Percentiles rank a stretch among this genome's conserved stretches.
These are phyloP conservation scores for Phasia obesa DNA, from an alignment of 2,888 invertebrate genomes.

Conservation along the genomic window DNA sequence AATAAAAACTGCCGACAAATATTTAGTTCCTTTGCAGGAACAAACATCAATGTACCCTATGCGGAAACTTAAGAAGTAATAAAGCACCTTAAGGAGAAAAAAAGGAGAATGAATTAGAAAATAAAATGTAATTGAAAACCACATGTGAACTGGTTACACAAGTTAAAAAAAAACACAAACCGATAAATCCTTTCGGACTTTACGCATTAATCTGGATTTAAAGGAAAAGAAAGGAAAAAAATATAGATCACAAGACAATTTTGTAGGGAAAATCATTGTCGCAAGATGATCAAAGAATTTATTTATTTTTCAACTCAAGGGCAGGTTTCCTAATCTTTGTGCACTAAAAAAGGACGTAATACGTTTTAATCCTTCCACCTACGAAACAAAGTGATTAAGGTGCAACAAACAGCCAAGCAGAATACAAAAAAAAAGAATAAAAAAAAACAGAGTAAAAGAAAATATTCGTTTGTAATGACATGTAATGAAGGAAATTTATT, in stretches of 20 bases:
- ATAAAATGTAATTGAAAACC: conserved; percentile 62
- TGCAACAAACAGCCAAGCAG: conserved; percentile 11
- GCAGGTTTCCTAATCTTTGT: conserved; percentile 46
- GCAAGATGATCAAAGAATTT: conserved; percentile 65
- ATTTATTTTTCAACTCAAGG: conserved; percentile 30
- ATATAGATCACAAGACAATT: conserved; percentile 6
- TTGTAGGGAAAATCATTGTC: conserved; percentile 33
- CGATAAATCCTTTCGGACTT: conserved; percentile 65
- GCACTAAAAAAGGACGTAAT: conserved; percentile 57
- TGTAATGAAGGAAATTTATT: conserved; percentile 28
- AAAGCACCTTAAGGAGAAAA: not conserved
- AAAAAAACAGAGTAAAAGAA: not conserved
- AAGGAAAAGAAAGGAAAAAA: conserved; percentile 4
- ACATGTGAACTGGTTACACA: conserved; percentile 54
- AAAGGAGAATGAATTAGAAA: not conserved
- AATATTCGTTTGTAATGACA: no score
- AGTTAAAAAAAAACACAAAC: conserved; percentile 25
- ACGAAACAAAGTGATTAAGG: conserved; percentile 66
- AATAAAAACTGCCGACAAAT: conserved; percentile 29
- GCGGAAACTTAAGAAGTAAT: conserved; percentile 39
- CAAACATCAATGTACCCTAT: not conserved
- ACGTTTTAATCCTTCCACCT: conserved; percentile 71
- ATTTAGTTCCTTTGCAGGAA: not conserved
- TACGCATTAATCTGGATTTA: conserved; percentile 15
- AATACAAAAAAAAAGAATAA: not conserved